Evolutionary conservation across 2,888 invertebrate species (phyloP).

Genomic region (Mesoligia furuncula): DNA sequence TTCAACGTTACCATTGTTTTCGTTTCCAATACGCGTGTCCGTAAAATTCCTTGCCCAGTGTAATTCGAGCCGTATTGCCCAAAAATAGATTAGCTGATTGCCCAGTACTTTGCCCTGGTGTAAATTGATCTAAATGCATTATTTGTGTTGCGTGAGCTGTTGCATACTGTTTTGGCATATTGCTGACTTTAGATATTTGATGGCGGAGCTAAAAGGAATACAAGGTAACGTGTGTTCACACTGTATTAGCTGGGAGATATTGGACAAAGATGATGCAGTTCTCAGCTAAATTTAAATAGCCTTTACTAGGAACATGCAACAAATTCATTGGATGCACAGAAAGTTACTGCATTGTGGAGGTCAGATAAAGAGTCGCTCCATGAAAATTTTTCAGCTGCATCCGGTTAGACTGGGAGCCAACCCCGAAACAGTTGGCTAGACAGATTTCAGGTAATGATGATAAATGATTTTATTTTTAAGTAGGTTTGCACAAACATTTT

Average conservation of each 20-base stretch:
- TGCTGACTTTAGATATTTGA: slow-evolving; percentile 32
- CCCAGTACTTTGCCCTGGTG: slow-evolving; percentile 44
- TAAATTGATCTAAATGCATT: slow-evolving; percentile 64
- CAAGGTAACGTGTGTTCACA: slow-evolving; percentile 36
- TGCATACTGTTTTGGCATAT: slow-evolving; percentile 40
- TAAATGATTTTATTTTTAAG: too few species aligned
- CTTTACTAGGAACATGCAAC: background rate
- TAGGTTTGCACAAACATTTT: too few species aligned
- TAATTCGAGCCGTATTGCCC: slow-evolving; percentile 47
- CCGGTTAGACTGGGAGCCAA: background rate
- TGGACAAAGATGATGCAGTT: background rate
- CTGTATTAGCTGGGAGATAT: background rate
- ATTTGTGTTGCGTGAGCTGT: slow-evolving; percentile 22
- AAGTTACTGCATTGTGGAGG: background rate
- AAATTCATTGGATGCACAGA: background rate
- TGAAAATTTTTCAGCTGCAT: background rate
- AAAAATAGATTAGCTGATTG: slow-evolving; percentile 63
- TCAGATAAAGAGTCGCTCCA: background rate
- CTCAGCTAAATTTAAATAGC: background rate
- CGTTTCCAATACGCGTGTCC: slow-evolving; percentile 16
- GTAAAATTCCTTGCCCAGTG: slow-evolving; percentile 36
- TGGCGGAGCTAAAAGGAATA: slow-evolving; percentile 19
- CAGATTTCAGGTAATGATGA: background rate
- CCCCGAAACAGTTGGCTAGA: background rate
- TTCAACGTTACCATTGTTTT: slow-evolving; percentile 19